Conservation (phyloP, 2,888 invertebrate species). For the Oegoconia quadripuncta region DNA sequence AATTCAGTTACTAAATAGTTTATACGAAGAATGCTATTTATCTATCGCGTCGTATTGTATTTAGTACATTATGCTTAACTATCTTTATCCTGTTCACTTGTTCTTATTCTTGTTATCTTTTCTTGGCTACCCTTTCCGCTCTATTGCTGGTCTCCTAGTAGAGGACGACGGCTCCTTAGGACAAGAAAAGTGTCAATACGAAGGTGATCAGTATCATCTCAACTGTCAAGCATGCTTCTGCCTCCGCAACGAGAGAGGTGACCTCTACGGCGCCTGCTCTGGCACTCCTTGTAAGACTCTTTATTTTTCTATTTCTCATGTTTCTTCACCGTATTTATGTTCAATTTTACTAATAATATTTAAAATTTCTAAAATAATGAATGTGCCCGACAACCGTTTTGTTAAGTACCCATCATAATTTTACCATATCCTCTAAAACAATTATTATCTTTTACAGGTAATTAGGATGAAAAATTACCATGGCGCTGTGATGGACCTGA, state of each 20-base stretch:
- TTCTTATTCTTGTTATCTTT: neutral
- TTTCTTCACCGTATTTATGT: neutral
- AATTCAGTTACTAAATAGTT: no score
- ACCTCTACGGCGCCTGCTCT: constrained; percentile 27
- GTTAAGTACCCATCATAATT: no score
- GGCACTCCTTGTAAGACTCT: constrained; percentile 29
- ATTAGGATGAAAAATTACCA: no score
- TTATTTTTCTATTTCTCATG: no score
- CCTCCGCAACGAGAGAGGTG: constrained; percentile 21
- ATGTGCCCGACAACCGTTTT: no score
- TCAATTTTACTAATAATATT: no score
- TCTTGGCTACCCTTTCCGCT: neutral
- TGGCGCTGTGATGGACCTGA: neutral
- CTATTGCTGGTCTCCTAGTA: neutral
- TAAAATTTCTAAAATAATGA: no score
- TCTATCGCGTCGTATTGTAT: neutral
- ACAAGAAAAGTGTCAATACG: constrained; percentile 29
- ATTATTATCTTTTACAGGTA: no score
- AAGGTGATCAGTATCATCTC: constrained; percentile 35
- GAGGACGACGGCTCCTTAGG: constrained; percentile 9
- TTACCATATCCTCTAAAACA: no score
- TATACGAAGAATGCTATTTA: neutral
- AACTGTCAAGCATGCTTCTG: constrained; percentile 36
- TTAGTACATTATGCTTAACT: neutral
- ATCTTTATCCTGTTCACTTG: neutral